Base-by-base conservation (phyloP, 2,797 vertebrate genomes). In the Podarcis siculus region DNA sequence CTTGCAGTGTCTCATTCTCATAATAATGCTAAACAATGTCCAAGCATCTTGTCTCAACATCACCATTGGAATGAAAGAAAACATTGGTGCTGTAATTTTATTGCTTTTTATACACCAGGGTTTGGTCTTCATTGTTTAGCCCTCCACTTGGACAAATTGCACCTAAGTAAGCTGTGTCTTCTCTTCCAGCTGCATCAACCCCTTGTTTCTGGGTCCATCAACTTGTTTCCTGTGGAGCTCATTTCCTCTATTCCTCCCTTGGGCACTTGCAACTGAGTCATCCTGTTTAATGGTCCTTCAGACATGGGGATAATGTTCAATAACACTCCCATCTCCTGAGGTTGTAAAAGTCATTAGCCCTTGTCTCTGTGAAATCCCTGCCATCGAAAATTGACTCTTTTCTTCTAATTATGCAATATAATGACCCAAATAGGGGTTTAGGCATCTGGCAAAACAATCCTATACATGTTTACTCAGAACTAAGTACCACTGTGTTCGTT, bases 151-250 rank as follows among this genome's bases (percentile, higher is more conserved):
- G n/a, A 72, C 64, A 80, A 27, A 83, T 64, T 64, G 12, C 17
- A 64, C 55, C 37, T 21, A 21, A 61, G 69, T 79, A 79, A 64
- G 49, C 49, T 72, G 25, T 75, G 12, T 79, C 49, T 72, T 79
- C 82, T 71, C 67, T 42, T 72, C 81, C 45, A 88, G 35, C 81
- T 83, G 64, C 42, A 71, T 79, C 64, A 55, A 55, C 37, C 66
- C 64, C 76, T 88, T 88, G 87, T 83, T 88, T 83, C 81, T 83
- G 21, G 75, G 75, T 25, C 82, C 75, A 83, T 83, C 35, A 83
- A 79, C 75, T 69, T 83, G 55, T 55, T 83, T 84, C 87, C 76
- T 72, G 67, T 21, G 49, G 77, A 88, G 66, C 67, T 88, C 76
- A 88, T 88, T 84, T 88, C 82, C 73, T 39, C 72, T 67, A 67